Percentiles rank a stretch among this genome's conserved stretches.
Evolutionary conservation across 2,113 vertebrate genomes (phyloP).

Genomic region (Oophaga pumilio): DNA sequence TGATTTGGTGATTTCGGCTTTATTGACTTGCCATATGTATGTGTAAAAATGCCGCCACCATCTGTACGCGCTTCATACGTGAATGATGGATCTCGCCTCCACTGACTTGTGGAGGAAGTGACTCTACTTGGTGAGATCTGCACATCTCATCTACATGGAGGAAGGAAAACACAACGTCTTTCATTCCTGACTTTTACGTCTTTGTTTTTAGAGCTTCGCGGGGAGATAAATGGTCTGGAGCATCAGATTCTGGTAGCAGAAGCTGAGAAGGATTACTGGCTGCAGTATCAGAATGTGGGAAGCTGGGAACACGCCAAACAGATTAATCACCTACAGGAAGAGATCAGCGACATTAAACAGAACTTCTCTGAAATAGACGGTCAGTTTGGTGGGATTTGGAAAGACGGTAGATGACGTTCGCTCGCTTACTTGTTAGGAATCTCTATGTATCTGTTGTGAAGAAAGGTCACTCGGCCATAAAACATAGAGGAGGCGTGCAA

Average conservation of each 20-base stretch:
- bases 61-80: neutral
- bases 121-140: neutral
- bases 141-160: neutral
- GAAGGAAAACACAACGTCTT: neutral
- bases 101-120: neutral
- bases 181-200: conserved; percentile 57
- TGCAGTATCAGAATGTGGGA: conserved; percentile 76
- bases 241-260: conserved; percentile 64
- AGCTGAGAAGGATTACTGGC: conserved; percentile 72
- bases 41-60: neutral
- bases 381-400: conserved; percentile 61
- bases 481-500: neutral
- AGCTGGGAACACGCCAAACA: conserved; percentile 66
- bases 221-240: conserved; percentile 65
- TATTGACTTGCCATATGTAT: neutral
- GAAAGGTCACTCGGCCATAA: neutral
- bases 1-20: neutral
- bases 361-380: conserved; percentile 71
- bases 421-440: neutral
- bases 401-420: neutral
- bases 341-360: conserved; percentile 67
- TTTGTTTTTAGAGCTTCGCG: conserved; percentile 67
- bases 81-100: neutral
- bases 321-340: conserved; percentile 71
- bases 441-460: neutral